Base-by-base conservation (phyloP, 2,113 vertebrate species). In the Theristicus caerulescens region DNA sequence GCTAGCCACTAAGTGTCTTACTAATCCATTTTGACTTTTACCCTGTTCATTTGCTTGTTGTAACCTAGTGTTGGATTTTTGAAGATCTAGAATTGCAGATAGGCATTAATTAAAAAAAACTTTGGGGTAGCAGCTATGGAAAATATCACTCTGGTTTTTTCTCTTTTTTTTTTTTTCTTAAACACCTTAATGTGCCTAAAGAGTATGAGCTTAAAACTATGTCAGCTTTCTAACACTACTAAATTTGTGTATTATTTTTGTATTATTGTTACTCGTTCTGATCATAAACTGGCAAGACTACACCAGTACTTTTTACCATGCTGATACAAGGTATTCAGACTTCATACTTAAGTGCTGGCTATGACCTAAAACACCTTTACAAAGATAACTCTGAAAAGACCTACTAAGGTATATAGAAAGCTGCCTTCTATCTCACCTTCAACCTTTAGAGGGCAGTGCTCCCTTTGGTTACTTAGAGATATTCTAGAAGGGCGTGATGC, bases 361-460 rank as follows among this genome's bases (percentile, higher is more conserved):
- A 3, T 8, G 38, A 62, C 49, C 31, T 51, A 31, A 81, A 94
- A 5, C 8, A 38, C 16, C n/a, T 67, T 46, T 25, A 34, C n/a
- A 64, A 74, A 42, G 13, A 13, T 25, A 49, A 42, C 18, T 57
- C 52, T 40, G 66, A 25, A n/a, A 81, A 86, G 49, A 21, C 7
- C 18, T 55, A 16, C 18, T 59, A 18, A 31, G 13, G 12, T 22
- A 16, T 6, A 0, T 4, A 5, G 7, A 83, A 71, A 87, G 52
- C 61, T 71, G 72, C 22, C 66, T 91, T 92, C 83, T 87, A 89
- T 96, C 57, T 96, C 92, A 94, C 96, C 95, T 96, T 93, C 90
- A 87, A 79, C 95, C 95, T 96, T 97, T 96, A 97, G 96, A 95
- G 95, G 96, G 95, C 96, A 96, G 55, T 94, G 95, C 96, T 96